phyloP scores from a whole-genome alignment of 2,797 vertebrate species.

The Gymnopithys bicolor region DNA sequence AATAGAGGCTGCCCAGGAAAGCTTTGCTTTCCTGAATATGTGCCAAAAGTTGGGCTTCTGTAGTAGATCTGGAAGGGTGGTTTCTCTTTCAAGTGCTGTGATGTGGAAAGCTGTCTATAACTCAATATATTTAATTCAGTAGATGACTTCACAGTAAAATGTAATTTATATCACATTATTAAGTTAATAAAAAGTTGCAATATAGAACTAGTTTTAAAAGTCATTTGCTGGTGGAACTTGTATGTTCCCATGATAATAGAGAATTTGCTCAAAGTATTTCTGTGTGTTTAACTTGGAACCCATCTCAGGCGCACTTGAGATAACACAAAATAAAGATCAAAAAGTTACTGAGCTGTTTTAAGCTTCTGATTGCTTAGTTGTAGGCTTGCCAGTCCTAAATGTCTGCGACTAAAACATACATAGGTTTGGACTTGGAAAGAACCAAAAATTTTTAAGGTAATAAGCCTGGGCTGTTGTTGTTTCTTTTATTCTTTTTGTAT shows the following conservation, averaged over 20 bases:
- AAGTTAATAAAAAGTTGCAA: neutral
- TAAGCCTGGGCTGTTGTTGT: neutral
- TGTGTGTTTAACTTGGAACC: neutral
- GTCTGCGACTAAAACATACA: neutral
- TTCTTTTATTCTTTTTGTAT: neutral
- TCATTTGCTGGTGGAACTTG: neutral
- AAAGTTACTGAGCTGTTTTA: neutral
- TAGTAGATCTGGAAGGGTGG: rapidly evolving
- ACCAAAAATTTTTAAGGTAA: neutral
- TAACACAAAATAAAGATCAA: neutral
- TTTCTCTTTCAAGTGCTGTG: neutral
- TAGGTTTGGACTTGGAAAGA: neutral
- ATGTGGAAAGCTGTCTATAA: neutral
- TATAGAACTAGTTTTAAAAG: neutral
- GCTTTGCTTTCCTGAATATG: neutral
- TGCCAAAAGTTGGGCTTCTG: neutral
- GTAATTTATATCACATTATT: neutral
- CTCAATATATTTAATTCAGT: neutral
- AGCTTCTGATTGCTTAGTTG: neutral
- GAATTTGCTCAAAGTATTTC: neutral
- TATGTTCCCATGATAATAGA: rapidly evolving
- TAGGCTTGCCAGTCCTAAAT: neutral
- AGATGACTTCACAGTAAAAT: neutral
- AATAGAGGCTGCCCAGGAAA: neutral
- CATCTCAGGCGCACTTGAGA: neutral